A percentile compares a stretch with the other conserved stretches of the same genome.
These are phyloP conservation scores for Drosophila tsacasi DNA, from an alignment of 1,140 invertebrate genomes.

Conservation along the genomic window DNA sequence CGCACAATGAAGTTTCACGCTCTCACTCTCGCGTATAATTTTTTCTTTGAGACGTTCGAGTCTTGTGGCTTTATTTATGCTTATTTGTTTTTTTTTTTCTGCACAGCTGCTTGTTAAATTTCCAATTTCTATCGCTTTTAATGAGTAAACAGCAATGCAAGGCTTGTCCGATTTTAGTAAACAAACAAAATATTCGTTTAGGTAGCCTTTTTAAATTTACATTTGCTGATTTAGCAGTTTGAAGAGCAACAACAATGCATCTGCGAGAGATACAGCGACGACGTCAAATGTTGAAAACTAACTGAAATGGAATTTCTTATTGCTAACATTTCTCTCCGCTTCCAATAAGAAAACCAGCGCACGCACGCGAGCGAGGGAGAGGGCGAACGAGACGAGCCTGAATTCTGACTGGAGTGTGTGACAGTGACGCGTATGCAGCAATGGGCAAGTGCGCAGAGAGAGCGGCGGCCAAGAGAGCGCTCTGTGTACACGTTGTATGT, in stretches of 20 bases:
- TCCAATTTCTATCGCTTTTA: slow-evolving; percentile 23
- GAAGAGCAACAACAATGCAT: slow-evolving; percentile 26
- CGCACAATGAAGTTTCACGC: slow-evolving; percentile 64
- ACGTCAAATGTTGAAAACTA: slow-evolving; percentile 77
- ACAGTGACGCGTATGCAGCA: slow-evolving; percentile 75
- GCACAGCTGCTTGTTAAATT: slow-evolving; percentile 57
- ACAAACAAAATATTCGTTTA: slow-evolving; percentile 50
- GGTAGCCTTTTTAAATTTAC: slow-evolving; percentile 28
- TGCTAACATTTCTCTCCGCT: slow-evolving; percentile 70
- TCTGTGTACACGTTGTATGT: slow-evolving; percentile 60
- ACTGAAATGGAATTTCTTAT: slow-evolving; percentile 80
- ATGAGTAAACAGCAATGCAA: slow-evolving; percentile 6
- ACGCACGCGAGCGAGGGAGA: slow-evolving; percentile 56
- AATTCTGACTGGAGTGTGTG: slow-evolving; percentile 70
- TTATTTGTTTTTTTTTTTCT: slow-evolving; percentile 54
- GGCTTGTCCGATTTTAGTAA: background rate
- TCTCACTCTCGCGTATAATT: slow-evolving; percentile 71
- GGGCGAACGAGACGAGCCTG: slow-evolving; percentile 36
- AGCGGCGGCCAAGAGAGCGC: slow-evolving; percentile 37
- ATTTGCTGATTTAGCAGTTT: slow-evolving; percentile 45
- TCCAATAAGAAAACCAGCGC: slow-evolving; percentile 80
- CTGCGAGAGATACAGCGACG: slow-evolving; percentile 44
- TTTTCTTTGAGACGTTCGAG: slow-evolving; percentile 51
- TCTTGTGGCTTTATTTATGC: slow-evolving; percentile 68
- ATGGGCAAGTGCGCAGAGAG: slow-evolving; percentile 60